phyloP scores from a whole-genome alignment of 1,140 invertebrate species.

The Scaptomyza graminum region DNA sequence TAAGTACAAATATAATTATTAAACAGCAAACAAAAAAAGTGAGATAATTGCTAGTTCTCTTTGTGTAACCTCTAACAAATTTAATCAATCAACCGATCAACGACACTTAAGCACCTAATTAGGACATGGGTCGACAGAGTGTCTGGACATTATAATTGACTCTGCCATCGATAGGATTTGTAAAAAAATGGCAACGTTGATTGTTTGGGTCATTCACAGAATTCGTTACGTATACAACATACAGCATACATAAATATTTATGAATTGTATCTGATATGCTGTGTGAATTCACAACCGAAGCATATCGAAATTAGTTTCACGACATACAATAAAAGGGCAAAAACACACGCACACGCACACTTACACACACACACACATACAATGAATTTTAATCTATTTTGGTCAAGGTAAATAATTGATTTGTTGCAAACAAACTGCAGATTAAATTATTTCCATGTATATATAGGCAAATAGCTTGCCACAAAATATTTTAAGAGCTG shows the following conservation, averaged over 20 bases:
- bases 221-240: too few species aligned
- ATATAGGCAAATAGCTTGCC: too few species aligned
- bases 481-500: not conserved
- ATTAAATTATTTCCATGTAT: not conserved
- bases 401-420: not conserved
- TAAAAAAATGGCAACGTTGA: not conserved
- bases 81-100: conserved; percentile 2
- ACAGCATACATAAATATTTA: conserved; percentile 16
- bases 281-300: not conserved
- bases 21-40: not conserved
- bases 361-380: not conserved
- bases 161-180: not conserved
- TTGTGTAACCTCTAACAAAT: not conserved
- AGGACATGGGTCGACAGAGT: not conserved
- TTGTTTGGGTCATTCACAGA: not conserved
- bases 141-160: not conserved
- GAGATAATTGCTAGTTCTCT: not conserved
- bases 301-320: not conserved
- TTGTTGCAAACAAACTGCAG: not conserved
- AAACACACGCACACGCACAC: not conserved
- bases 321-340: not conserved
- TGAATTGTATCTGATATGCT: not conserved
- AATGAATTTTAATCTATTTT: not conserved
- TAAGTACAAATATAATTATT: not conserved
- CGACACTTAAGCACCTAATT: not conserved